Percentiles rank a stretch among this genome's conserved stretches.
Conservation (phyloP, 1,140 invertebrate genomes). For the Drosophila rufa region DNA sequence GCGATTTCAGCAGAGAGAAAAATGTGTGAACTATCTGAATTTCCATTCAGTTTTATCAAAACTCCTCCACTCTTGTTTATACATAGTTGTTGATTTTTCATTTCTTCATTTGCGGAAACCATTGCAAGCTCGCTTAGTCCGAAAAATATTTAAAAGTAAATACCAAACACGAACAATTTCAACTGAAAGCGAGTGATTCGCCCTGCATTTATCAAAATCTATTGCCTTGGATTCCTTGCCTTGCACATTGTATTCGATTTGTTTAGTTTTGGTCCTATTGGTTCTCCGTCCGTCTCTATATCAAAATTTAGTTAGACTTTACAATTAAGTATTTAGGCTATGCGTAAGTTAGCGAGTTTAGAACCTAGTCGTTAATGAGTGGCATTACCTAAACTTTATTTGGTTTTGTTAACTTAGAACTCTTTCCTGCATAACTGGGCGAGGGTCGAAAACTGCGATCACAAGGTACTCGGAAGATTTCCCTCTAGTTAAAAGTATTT, state of each 20-base stretch:
- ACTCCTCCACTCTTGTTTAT: conserved; percentile 42
- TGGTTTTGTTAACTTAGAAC: conserved; percentile 74
- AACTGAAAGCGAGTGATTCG: conserved; percentile 21
- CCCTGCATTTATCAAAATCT: conserved; percentile 52
- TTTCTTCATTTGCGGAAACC: conserved; percentile 71
- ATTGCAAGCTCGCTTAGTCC: conserved; percentile 79
- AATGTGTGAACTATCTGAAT: conserved; percentile 21
- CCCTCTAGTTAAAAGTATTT: background rate
- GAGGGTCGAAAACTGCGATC: conserved; percentile 53
- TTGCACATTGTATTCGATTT: conserved; percentile 39
- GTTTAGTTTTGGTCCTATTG: conserved; percentile 80
- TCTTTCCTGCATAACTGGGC: conserved; percentile 59
- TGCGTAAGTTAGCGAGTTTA: conserved; percentile 43
- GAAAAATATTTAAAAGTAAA: conserved; percentile 26
- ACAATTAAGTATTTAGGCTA: conserved; percentile 55
- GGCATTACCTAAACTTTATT: conserved; percentile 22
- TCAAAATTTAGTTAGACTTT: conserved; percentile 70
- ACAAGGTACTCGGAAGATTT: background rate
- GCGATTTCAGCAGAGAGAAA: conserved; percentile 69
- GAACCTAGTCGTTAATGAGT: conserved; percentile 52
- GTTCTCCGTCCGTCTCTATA: conserved; percentile 44
- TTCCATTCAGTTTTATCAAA: conserved; percentile 34
- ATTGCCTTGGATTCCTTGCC: conserved; percentile 54
- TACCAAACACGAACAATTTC: conserved; percentile 31
- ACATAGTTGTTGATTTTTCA: conserved; percentile 51